Conservation (phyloP, 2,797 vertebrate species). For the Bucorvus abyssinicus region DNA sequence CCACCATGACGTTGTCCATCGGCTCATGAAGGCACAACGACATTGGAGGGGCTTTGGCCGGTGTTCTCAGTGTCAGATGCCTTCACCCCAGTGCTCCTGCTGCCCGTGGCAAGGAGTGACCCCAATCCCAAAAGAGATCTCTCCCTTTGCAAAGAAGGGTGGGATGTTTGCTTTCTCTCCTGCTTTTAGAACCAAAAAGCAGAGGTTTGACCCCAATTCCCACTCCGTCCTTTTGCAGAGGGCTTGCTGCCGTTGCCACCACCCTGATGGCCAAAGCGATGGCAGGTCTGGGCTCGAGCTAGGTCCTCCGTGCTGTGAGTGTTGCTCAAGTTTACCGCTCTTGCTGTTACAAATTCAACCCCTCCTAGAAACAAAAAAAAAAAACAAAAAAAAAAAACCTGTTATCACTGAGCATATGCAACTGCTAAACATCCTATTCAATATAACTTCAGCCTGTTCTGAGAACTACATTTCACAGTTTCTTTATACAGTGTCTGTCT, state of each 20-base stretch:
- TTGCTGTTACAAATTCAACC: slow-evolving; percentile 45
- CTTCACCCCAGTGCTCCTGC: neutral
- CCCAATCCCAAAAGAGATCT: neutral
- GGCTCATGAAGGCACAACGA: rapidly evolving
- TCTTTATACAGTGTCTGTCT: slow-evolving; percentile 58
- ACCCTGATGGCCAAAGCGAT: neutral
- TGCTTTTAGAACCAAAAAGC: neutral
- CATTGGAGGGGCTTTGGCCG: rapidly evolving
- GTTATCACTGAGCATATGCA: slow-evolving; percentile 58
- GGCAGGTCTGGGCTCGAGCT: slow-evolving; percentile 20
- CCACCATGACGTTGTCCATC: too few species aligned
- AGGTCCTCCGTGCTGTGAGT: neutral
- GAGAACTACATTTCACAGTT: slow-evolving; percentile 52
- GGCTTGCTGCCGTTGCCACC: neutral
- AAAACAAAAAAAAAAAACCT: neutral
- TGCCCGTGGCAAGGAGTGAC: neutral
- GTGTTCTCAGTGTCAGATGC: rapidly evolving
- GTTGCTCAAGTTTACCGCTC: slow-evolving; percentile 47
- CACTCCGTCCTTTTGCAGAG: neutral
- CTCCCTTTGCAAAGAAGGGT: neutral
- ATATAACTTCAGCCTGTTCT: slow-evolving; percentile 55
- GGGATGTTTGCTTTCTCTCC: neutral
- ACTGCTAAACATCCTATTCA: slow-evolving; percentile 59
- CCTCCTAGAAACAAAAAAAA: neutral
- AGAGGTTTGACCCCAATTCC: neutral